Evolutionary conservation across 2,797 vertebrate species (phyloP).

Genomic region (Phrynocephalus forsythii): DNA sequence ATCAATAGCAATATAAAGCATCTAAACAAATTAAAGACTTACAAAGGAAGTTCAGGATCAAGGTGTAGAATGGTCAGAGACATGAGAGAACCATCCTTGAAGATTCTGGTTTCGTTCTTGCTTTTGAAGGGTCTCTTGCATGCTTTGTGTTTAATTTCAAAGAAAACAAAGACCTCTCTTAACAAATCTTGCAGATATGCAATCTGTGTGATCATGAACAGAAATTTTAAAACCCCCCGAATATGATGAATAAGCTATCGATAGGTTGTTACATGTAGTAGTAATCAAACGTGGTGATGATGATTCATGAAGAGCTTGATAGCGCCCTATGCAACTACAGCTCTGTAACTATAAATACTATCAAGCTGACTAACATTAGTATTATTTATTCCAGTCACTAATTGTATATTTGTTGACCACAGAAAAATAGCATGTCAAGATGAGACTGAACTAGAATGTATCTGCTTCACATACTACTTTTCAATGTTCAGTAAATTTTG

Average conservation of each 20-base stretch:
- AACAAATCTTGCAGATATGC: background rate
- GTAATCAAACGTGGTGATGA: background rate
- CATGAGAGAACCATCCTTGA: background rate
- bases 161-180: background rate
- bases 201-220: background rate
- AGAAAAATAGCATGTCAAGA: background rate
- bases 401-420: no score
- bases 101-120: background rate
- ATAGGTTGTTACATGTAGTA: background rate
- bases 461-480: background rate
- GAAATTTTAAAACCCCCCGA: background rate
- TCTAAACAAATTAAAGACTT: constrained; percentile 5
- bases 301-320: background rate
- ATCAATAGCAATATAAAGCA: constrained; percentile 11
- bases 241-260: background rate
- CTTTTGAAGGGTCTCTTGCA: constrained; percentile 1
- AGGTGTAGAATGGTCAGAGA: no score
- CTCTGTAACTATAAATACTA: background rate
- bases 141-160: constrained; percentile 2
- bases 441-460: background rate
- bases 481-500: background rate
- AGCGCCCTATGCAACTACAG: background rate
- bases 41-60: background rate
- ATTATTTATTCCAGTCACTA: background rate
- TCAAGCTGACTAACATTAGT: background rate